A percentile compares a stretch with the other conserved stretches of the same genome.
Evolutionary conservation across 2,113 vertebrate species (phyloP).

Genomic region (Passerina amoena): DNA sequence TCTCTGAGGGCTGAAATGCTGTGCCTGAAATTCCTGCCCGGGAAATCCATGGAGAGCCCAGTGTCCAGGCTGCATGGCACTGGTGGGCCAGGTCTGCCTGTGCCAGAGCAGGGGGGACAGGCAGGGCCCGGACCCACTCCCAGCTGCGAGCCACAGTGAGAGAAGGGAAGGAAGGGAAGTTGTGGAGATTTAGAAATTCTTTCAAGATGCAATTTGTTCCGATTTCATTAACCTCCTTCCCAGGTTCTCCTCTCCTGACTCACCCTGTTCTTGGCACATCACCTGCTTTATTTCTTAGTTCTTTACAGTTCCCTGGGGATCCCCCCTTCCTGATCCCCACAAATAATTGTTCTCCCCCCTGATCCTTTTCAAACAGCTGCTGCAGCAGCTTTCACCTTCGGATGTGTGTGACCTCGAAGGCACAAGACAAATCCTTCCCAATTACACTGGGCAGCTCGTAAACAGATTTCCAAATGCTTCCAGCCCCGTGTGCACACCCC

Average conservation of each 20-base stretch:
- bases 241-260: background rate
- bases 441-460: background rate
- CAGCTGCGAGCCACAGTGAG: fast-evolving
- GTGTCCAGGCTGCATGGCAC: background rate
- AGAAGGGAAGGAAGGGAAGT: background rate
- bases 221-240: background rate
- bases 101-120: background rate
- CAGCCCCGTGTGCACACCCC: background rate
- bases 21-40: background rate
- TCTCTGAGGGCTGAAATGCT: background rate
- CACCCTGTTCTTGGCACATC: background rate
- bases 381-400: constrained; percentile 9
- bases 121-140: fast-evolving
- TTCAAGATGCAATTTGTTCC: background rate
- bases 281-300: background rate
- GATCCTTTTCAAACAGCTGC: background rate
- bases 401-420: background rate
- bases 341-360: background rate
- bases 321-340: background rate
- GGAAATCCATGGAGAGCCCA: background rate
- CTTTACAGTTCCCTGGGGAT: background rate
- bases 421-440: background rate
- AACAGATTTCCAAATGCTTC: background rate
- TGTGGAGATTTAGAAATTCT: background rate
- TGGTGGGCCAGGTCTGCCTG: fast-evolving